These are phyloP conservation scores for Ganaspis sp. DNA, from an alignment of 1,140 invertebrate species.

Conservation along the genomic window DNA sequence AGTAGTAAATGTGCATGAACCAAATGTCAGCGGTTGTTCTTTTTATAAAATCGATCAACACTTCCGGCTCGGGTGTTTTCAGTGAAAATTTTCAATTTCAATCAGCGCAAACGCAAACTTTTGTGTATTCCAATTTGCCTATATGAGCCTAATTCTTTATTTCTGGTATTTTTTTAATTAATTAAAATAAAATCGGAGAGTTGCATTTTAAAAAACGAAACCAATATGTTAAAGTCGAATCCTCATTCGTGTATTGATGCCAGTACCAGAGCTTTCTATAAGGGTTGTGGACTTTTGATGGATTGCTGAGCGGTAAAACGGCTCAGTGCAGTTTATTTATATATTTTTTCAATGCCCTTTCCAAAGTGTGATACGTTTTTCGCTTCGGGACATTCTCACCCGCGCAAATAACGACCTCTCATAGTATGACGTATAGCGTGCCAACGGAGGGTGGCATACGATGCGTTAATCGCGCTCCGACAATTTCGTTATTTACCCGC, in stretches of 20 bases:
- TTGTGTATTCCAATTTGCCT: too few relatives aligned
- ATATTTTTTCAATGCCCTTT: not conserved
- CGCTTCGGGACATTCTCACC: constrained; percentile 24
- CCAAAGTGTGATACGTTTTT: constrained; percentile 1
- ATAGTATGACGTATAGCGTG: constrained; percentile 25
- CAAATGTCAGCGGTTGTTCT: too few relatives aligned
- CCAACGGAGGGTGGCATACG: constrained; percentile 16
- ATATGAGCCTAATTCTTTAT: too few relatives aligned
- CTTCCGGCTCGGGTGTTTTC: too few relatives aligned
- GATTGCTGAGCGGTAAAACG: not conserved
- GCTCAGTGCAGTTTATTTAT: constrained; percentile 17
- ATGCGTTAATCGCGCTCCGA: constrained; percentile 19
- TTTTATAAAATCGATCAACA: too few relatives aligned
- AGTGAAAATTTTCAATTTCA: too few relatives aligned
- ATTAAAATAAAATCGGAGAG: too few relatives aligned
- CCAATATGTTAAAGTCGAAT: not conserved
- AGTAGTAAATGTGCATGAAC: too few relatives aligned
- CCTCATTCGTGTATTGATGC: not conserved
- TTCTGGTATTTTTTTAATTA: too few relatives aligned
- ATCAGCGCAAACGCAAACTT: too few relatives aligned
- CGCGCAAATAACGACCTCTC: constrained; percentile 2
- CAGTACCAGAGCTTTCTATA: not conserved
- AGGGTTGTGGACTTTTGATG: not conserved
- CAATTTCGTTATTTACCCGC: constrained; percentile 24
- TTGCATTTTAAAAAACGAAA: not conserved